Evolutionary conservation across 2,797 vertebrate species (phyloP), one percentile per base, ranked within the genome.

Genomic region (Pangasius macronema): DNA sequence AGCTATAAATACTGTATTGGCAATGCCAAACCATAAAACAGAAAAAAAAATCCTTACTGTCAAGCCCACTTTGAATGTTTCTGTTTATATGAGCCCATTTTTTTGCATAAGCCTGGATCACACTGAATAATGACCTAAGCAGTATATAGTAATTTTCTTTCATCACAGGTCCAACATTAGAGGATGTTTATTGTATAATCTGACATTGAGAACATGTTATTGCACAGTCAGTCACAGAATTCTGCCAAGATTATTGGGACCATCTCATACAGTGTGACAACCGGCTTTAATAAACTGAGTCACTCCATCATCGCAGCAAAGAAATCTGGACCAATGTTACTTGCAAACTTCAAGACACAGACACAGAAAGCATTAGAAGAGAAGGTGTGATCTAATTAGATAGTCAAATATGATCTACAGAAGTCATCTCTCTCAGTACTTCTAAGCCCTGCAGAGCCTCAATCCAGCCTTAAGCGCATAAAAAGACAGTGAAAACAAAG

Each of bases 401-500:
- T 9, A 55, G 16, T 9, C 4, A 53, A 33, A 5, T 22, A 53
- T 27, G 80, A 65, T 65, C 24, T 46, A 20, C 8, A 46, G 24
- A 63, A 63, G 14, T 27, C 30, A 42, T 61, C 36, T 30, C 22
- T 82, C 42, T 30, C 14, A 10, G 14, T n/a, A 59, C 13, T 46
- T 82, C 57, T 3, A 57, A 57, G 53, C 53, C 33, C 33, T 8
- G 14, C 55, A 81, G 55, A 63, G 13, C 57, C 57, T 27, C 36
- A 22, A 27, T 73, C 16, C 5, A 13, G 24, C n/a, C 68, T 14
- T 75, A 30, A 53, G 46, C 72, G 77, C 59, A n/a, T n/a, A 67
- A 30, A 67, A 59, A 33, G 70, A 39, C 39, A 11, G 61, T 36
- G 24, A 82, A 70, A 73, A 80, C 83, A 53, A 77, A 77, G 72